Evolutionary conservation across 2,888 invertebrate genomes (phyloP).

Genomic region (Baccha elongata): DNA sequence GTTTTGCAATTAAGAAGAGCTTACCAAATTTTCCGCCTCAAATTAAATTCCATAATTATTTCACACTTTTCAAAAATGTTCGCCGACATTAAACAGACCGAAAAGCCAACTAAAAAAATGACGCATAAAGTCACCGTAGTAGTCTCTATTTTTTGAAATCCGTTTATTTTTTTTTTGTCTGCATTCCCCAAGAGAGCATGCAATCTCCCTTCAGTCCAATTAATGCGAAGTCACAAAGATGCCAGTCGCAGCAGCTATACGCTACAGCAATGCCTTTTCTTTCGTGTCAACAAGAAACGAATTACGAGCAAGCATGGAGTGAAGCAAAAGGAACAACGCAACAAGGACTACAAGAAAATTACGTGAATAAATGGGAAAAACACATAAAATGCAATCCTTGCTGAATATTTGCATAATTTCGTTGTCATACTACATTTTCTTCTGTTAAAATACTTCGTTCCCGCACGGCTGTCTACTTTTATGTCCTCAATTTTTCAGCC

Average conservation of each 20-base stretch:
- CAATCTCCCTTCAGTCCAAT: slow-evolving; percentile 62
- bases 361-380: slow-evolving; percentile 70
- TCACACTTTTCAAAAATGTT: slow-evolving; percentile 54
- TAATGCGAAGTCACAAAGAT: slow-evolving; percentile 61
- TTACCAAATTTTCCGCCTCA: slow-evolving; percentile 20
- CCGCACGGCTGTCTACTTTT: neutral
- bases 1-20: too few relatives aligned
- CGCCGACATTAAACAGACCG: slow-evolving; percentile 34
- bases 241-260: slow-evolving; percentile 37
- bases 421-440: slow-evolving; percentile 62
- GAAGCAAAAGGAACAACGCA: slow-evolving; percentile 34
- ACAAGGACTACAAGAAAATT: slow-evolving; percentile 69
- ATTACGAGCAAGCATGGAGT: slow-evolving; percentile 43
- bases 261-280: slow-evolving; percentile 25
- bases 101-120: neutral
- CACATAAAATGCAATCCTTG: slow-evolving; percentile 72
- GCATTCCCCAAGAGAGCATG: neutral
- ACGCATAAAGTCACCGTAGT: slow-evolving; percentile 5
- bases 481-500: neutral
- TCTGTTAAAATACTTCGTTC: neutral
- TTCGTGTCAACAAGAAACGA: slow-evolving; percentile 68
- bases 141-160: slow-evolving; percentile 18
- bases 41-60: slow-evolving; percentile 54
- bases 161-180: neutral
- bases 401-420: slow-evolving; percentile 73